phyloP scores from a whole-genome alignment of 2,888 invertebrate species.

The Drosophila anomalata region DNA sequence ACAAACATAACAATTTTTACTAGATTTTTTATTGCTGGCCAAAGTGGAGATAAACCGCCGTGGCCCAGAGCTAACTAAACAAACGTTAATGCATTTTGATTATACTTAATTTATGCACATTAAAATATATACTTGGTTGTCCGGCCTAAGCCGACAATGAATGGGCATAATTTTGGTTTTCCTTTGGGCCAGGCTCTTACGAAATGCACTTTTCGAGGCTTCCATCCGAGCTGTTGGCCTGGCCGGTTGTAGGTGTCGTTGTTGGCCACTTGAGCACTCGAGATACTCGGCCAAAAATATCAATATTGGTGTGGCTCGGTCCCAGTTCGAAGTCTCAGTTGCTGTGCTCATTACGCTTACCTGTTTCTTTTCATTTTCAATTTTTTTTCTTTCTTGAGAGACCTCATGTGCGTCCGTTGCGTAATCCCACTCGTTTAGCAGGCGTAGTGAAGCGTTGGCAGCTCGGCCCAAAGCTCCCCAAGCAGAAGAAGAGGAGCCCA shows the following conservation, averaged over 20 bases:
- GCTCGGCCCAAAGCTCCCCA: conserved; percentile 9
- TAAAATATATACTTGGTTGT: conserved; percentile 26
- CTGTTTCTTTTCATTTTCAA: conserved; percentile 37
- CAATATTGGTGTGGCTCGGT: conserved; percentile 65
- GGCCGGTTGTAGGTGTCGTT: conserved; percentile 69
- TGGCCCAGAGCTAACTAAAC: conserved; percentile 51
- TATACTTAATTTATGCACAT: conserved; percentile 68
- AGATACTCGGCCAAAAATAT: conserved; percentile 69
- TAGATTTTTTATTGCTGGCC: conserved; percentile 34
- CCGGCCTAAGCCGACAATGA: conserved; percentile 47
- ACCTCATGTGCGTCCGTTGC: conserved; percentile 77
- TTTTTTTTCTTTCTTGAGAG: conserved; percentile 7
- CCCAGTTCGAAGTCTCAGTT: conserved; percentile 18
- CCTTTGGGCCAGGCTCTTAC: conserved; percentile 34
- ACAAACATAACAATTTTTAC: conserved; percentile 19
- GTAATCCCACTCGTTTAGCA: conserved; percentile 74
- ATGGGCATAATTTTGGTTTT: conserved; percentile 47
- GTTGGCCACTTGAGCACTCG: conserved; percentile 33
- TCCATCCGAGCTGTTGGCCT: conserved; percentile 20
- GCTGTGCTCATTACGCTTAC: conserved; percentile 71
- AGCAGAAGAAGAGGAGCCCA: conserved; percentile 50
- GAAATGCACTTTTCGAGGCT: conserved; percentile 58
- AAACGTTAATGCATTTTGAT: conserved; percentile 76
- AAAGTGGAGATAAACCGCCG: conserved; percentile 5
- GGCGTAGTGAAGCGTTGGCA: conserved; percentile 70